Conservation (phyloP, 2,888 invertebrate genomes). For the Spisula solida region DNA sequence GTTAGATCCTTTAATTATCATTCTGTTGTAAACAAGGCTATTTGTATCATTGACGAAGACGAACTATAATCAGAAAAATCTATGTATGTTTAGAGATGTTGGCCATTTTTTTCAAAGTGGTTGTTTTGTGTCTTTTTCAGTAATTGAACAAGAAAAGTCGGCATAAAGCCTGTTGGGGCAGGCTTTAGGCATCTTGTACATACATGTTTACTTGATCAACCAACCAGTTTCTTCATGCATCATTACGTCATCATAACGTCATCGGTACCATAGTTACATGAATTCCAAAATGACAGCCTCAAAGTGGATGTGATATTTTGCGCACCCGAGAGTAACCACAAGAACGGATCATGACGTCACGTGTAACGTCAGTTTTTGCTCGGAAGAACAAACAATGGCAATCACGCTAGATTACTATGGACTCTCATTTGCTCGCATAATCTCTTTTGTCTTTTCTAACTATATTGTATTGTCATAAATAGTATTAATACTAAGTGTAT, state of each 20-base stretch:
- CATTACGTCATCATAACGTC: slow-evolving; percentile 53
- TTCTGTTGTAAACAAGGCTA: no score
- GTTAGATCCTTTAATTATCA: no score
- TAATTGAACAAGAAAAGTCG: slow-evolving; percentile 76
- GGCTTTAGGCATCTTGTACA: slow-evolving; percentile 17
- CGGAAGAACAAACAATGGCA: not conserved
- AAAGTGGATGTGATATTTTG: slow-evolving; percentile 22
- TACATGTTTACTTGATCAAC: slow-evolving; percentile 9
- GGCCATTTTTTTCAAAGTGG: not conserved
- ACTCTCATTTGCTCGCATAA: not conserved
- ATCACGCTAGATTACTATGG: not conserved
- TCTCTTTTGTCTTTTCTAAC: not conserved
- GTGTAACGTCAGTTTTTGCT: not conserved
- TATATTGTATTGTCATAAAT: not conserved
- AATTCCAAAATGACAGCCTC: slow-evolving; percentile 51
- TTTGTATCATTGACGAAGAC: no score
- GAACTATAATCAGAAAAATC: no score
- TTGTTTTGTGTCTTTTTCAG: slow-evolving; percentile 65
- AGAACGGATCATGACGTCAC: slow-evolving; percentile 11
- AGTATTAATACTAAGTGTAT: not conserved
- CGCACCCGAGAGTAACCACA: not conserved
- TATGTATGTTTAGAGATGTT: no score
- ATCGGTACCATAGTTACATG: slow-evolving; percentile 46
- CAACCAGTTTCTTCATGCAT: slow-evolving; percentile 26
- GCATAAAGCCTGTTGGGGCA: not conserved